phyloP scores from a whole-genome alignment of 2,113 vertebrate genomes.

The Grammomys surdaster region DNA sequence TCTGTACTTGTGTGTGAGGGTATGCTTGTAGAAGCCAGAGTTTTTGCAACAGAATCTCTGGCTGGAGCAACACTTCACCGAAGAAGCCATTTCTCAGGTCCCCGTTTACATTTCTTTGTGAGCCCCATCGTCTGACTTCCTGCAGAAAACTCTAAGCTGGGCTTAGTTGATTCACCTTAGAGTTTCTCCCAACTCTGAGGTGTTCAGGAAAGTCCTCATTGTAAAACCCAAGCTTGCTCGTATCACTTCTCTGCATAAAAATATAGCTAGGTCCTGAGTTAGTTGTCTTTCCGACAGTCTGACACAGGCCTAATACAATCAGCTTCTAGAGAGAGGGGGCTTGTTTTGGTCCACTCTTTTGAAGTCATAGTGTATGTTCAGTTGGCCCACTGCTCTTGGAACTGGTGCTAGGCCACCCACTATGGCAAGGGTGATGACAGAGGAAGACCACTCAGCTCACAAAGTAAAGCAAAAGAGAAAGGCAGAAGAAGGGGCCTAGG shows the following conservation, averaged over 20 bases:
- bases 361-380: neutral
- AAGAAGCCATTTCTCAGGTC: neutral
- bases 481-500: neutral
- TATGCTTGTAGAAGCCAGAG: neutral
- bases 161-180: neutral
- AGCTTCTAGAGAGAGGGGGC: neutral
- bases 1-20: too few species aligned
- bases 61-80: neutral
- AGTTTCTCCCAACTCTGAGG: neutral
- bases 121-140: neutral
- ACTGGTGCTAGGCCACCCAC: neutral
- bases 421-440: neutral
- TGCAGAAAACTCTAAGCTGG: neutral
- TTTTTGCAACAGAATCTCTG: neutral
- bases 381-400: neutral
- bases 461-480: neutral
- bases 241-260: slow-evolving; percentile 12
- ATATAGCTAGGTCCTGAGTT: neutral
- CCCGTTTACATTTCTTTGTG: neutral
- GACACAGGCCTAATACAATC: neutral
- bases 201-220: neutral
- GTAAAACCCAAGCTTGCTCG: slow-evolving; percentile 34
- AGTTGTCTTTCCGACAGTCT: neutral
- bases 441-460: neutral
- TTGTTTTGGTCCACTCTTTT: neutral